phyloP scores from a whole-genome alignment of 2,113 vertebrate genomes.

The Etheostoma cragini region DNA sequence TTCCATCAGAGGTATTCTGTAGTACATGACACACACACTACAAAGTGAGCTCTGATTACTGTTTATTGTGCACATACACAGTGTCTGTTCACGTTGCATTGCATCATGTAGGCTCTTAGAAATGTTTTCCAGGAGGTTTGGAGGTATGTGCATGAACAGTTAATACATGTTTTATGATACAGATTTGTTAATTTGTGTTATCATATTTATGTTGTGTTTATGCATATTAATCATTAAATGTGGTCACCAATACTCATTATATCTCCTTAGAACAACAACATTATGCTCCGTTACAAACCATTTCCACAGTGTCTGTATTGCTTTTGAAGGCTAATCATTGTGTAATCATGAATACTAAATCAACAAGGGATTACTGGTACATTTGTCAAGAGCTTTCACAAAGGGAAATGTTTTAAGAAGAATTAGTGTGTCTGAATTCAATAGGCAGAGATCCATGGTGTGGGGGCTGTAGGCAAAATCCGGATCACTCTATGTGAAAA shows the following conservation, averaged over 20 bases:
- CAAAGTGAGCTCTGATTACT: constrained; percentile 41
- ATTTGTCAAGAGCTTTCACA: too few relatives aligned
- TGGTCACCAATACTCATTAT: background rate
- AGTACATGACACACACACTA: constrained; percentile 51
- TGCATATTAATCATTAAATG: background rate
- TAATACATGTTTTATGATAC: too few relatives aligned
- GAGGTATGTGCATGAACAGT: too few relatives aligned
- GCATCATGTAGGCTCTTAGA: background rate
- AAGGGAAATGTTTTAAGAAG: too few relatives aligned
- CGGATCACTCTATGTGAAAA: background rate
- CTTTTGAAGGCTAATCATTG: background rate
- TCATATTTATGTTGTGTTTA: background rate
- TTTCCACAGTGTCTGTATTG: background rate
- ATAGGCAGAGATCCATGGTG: too few relatives aligned
- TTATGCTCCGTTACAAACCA: background rate
- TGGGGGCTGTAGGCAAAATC: too few relatives aligned
- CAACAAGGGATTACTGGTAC: background rate
- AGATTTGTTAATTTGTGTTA: background rate
- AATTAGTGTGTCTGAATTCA: too few relatives aligned
- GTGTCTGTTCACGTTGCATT: background rate
- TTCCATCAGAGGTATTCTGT: constrained; percentile 56
- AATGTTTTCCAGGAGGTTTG: background rate
- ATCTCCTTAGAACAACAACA: background rate
- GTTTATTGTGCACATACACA: background rate
- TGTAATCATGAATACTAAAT: background rate